Evolutionary conservation across 2,797 vertebrate species (phyloP).

Genomic region (Myiothlypis chrysogaster): DNA sequence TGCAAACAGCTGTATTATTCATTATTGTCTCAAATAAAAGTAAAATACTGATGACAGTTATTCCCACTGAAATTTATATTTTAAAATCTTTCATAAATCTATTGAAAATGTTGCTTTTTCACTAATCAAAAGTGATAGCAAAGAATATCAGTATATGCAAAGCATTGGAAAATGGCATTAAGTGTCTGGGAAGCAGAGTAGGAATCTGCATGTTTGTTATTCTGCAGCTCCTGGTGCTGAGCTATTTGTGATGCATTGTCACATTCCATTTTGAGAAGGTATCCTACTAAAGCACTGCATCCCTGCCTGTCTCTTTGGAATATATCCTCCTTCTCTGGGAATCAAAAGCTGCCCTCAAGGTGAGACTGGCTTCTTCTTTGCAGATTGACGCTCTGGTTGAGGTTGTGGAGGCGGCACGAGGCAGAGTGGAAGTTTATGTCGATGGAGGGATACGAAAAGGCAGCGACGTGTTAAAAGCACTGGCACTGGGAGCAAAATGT

Average conservation of each 20-base stretch:
- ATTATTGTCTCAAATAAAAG: neutral
- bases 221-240: neutral
- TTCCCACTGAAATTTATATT: neutral
- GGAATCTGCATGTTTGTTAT: neutral
- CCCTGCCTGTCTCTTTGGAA: neutral
- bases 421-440: conserved; percentile 88
- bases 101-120: neutral
- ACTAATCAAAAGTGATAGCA: neutral
- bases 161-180: neutral
- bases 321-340: neutral
- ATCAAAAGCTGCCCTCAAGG: neutral
- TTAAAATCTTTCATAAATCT: neutral
- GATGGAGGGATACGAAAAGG: conserved; percentile 93
- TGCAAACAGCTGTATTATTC: neutral
- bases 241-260: neutral
- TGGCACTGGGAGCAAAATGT: conserved; percentile 92
- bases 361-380: neutral
- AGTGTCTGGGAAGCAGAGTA: neutral
- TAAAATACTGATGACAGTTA: neutral
- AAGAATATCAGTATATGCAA: neutral
- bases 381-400: conserved; percentile 92
- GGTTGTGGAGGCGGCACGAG: conserved; percentile 87
- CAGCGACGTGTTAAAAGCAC: conserved; percentile 88
- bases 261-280: fast-evolving
- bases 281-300: neutral